Evolutionary conservation across 53 echinoderm and acorn worm species (phyloP), one percentile per base, ranked within the genome.

Genomic region (Echinarachnius parma): DNA sequence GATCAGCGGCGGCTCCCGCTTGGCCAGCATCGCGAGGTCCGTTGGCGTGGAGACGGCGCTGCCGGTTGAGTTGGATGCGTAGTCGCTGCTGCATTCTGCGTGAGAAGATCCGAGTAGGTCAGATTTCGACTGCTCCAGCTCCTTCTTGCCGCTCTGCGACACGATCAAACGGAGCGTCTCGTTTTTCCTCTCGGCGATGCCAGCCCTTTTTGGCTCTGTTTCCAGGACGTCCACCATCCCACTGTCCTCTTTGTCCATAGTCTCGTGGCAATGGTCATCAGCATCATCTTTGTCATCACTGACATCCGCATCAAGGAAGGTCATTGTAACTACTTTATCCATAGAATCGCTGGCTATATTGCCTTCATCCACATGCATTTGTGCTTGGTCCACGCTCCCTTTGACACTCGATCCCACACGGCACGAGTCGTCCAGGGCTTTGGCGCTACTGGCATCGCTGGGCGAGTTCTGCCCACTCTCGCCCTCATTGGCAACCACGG

Each of bases 11-110:
- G 62, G 62, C 24, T 62, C 62, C 10, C 62, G 62, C 39, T 62
- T 65, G 39, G 49, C 42, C 9, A 56, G 25, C n/a, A n/a, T n/a
- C n/a, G n/a, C n/a, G 39, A 35, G 3, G 57, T 72, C 74, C 20
- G 74, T 72, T 18, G 74, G 74, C 58, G 74, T 72, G 44, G 74
- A 72, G 27, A 72, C 74, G 30, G 56, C 55, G 28, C 74, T 72
- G 23, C 74, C 74, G n/a, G 74, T 72, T 39, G 74, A 72, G 45
- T 72, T 72, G 16, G 74, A 72, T 5, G 74, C 74, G 35, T 72
- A 72, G 44, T 72, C 74, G 55, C 74, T 72, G 42, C 74, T 72
- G 19, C 45, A 56, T 56, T 72, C 74, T 10, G 34, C 37, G 21
- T 69, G 69, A 32, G 74, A 56, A 32, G 74, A 56, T 22, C 27